Evolutionary conservation across 2,113 vertebrate genomes (phyloP).

Genomic region (Crotalus helleri): DNA sequence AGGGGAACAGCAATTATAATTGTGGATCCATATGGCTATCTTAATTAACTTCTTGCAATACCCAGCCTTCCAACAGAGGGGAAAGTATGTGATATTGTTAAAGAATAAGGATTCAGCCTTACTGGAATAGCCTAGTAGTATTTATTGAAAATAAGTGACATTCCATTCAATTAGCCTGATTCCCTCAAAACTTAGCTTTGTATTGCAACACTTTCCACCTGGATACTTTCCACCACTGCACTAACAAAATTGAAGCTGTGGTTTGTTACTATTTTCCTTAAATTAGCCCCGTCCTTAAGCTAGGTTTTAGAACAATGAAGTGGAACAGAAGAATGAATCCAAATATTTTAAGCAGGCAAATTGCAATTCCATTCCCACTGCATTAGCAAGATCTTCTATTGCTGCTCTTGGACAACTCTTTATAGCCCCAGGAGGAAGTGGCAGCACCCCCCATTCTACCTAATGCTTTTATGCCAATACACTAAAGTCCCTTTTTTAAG

Average conservation of each 20-base stretch:
- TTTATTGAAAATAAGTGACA: background rate
- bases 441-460: background rate
- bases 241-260: background rate
- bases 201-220: background rate
- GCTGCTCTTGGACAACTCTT: background rate
- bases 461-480: background rate
- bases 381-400: background rate
- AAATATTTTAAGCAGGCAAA: background rate
- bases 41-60: background rate
- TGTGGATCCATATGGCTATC: background rate
- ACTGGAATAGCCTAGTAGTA: background rate
- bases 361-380: background rate
- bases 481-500: background rate
- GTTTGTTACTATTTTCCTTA: background rate
- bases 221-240: background rate
- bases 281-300: background rate
- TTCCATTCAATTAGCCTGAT: background rate
- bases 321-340: background rate
- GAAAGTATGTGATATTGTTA: background rate
- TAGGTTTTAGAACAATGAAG: background rate
- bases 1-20: background rate
- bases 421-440: background rate
- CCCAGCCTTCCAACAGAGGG: background rate
- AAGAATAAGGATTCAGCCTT: background rate
- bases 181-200: background rate